A percentile compares a stretch with the other conserved stretches of the same genome.
Conservation (phyloP, 2,797 vertebrate species). For the Vultur gryphus region DNA sequence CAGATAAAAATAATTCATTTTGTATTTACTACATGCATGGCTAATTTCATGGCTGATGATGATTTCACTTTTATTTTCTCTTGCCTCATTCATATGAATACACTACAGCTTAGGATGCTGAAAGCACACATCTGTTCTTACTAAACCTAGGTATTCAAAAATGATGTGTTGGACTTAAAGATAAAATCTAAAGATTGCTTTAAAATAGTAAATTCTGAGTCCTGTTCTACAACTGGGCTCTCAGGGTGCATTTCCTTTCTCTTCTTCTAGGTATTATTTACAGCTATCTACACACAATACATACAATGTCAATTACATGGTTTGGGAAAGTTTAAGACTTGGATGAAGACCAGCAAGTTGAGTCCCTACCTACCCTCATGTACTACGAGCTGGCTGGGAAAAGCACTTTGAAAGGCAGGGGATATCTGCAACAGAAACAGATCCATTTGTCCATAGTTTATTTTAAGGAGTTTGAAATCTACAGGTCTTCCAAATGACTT, state of each 20-base stretch:
- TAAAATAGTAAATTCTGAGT: background rate
- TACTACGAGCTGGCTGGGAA: background rate
- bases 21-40: background rate
- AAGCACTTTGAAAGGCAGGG: background rate
- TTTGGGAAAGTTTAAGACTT: background rate
- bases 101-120: background rate
- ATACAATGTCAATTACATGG: background rate
- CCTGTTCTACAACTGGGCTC: background rate
- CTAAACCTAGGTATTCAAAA: background rate
- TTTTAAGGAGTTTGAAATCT: background rate
- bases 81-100: background rate
- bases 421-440: background rate
- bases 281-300: background rate
- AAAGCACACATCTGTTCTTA: background rate
- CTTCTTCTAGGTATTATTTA: background rate
- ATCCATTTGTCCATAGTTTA: background rate
- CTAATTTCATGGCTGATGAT: background rate
- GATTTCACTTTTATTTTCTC: background rate
- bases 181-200: background rate
- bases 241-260: background rate
- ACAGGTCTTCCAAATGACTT: background rate
- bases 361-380: background rate
- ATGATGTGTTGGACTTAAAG: background rate
- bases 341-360: background rate
- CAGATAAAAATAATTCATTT: background rate